phyloP scores from a whole-genome alignment of 2,888 invertebrate genomes.

The Myathropa florea region DNA sequence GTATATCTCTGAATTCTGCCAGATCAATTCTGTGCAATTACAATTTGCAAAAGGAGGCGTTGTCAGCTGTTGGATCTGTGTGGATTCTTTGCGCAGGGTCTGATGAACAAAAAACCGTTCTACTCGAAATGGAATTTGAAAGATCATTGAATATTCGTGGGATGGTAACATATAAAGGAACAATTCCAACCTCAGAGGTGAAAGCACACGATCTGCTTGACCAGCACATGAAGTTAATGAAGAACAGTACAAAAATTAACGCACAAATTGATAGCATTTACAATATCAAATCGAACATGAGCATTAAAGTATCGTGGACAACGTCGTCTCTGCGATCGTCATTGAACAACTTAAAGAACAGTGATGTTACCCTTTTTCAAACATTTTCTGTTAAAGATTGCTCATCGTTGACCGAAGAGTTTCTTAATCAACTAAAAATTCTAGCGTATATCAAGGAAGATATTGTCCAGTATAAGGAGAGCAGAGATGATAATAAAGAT shows the following conservation, averaged over 20 bases:
- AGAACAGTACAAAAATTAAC: constrained; percentile 38
- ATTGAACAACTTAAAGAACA: constrained; percentile 75
- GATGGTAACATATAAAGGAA: constrained; percentile 75
- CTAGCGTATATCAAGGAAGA: constrained; percentile 78
- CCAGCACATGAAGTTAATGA: constrained; percentile 73
- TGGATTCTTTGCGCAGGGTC: constrained; percentile 85
- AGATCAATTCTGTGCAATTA: constrained; percentile 75
- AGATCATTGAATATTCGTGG: constrained; percentile 75
- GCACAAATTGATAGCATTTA: constrained; percentile 75
- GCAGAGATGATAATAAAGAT: constrained; percentile 72
- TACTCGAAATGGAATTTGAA: constrained; percentile 76
- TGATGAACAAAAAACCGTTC: constrained; percentile 81
- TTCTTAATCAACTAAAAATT: constrained; percentile 77
- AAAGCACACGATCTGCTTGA: constrained; percentile 74
- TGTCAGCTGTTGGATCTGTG: constrained; percentile 77
- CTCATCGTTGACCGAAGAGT: constrained; percentile 74
- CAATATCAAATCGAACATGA: constrained; percentile 75
- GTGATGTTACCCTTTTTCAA: constrained; percentile 77
- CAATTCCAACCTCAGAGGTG: constrained; percentile 73
- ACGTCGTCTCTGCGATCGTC: constrained; percentile 73
- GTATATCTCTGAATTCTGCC: constrained; percentile 74
- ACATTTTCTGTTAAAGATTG: constrained; percentile 75
- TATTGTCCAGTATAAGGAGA: constrained; percentile 76
- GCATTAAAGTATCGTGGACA: constrained; percentile 76
- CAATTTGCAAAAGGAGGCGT: constrained; percentile 73